Conservation (phyloP, 2,888 invertebrate genomes). For the Alloplasta piceator region DNA sequence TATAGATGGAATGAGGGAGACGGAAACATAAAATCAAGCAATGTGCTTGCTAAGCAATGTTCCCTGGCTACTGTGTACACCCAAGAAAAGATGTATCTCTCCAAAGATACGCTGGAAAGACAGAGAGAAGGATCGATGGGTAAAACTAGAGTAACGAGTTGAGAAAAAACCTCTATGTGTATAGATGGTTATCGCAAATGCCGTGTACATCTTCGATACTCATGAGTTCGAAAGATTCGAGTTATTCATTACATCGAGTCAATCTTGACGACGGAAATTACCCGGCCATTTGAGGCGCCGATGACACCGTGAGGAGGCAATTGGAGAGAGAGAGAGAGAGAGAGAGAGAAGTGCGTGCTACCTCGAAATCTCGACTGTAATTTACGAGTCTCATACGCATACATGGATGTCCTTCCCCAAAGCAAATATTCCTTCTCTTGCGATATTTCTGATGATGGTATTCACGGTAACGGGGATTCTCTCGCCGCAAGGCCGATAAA, state of each 20-base stretch:
- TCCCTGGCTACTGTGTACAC: conserved; percentile 37
- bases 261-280: conserved; percentile 11
- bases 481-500: conserved; percentile 55
- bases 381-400: not conserved
- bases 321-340: not conserved
- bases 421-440: conserved; percentile 18
- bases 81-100: conserved; percentile 12
- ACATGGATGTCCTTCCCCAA: not conserved
- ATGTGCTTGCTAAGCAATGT: conserved; percentile 6
- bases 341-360: not conserved
- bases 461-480: conserved; percentile 55
- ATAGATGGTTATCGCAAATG: conserved; percentile 18
- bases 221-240: not conserved
- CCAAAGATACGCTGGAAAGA: not conserved
- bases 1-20: conserved; percentile 54
- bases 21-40: conserved; percentile 60
- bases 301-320: not conserved
- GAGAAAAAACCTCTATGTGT: conserved; percentile 8
- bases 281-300: too few relatives aligned
- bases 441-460: conserved; percentile 14
- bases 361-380: not conserved
- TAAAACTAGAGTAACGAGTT: conserved; percentile 31
- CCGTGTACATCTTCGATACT: conserved; percentile 3
- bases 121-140: not conserved
- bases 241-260: conserved; percentile 28